Base-by-base conservation (phyloP, 2,888 invertebrate species). In the Caenorhabditis panamensis region DNA sequence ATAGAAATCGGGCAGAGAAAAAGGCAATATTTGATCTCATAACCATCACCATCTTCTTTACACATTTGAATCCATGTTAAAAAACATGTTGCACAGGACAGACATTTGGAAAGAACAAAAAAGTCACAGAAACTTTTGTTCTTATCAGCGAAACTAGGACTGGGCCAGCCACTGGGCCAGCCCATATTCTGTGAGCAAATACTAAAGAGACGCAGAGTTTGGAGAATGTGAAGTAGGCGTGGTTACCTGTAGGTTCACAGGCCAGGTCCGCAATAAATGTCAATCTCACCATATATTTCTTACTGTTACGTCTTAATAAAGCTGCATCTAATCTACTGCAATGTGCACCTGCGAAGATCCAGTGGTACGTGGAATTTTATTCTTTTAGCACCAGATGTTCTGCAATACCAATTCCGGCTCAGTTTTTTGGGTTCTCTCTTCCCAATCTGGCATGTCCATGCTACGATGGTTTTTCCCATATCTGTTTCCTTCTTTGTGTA, bases 391-490 rank as follows among this genome's bases (percentile, higher is more conserved):
- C 47, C 47, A n/a, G 47, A 20, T 47, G n/a, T 53, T n/a, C 53
- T 24, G 24, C 41, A 41, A 11, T 6, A 13, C 41, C 41, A 41
- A 13, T 41, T 41, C 13, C 11, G 6, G 41, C 13, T 41, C 41
- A 31, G 31, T 31, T 41, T 41, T 41, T 41, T 41, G n/a, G n/a
- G 13, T 41, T 41, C 41, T 2, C 41, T 2, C 5, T 41, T 2
- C 13, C 6, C 2, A 13, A 16, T 26, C 4, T 24, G 53, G 4
- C n/a, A 18, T 58, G 11, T 64, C 36, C 2, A 47, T 41, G 54
- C 56, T 41, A 41, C 36, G 20, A 41, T 66, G 66, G 54, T 66
- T 26, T 53, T 66, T 64, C 54, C 49, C 41, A 66, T 66, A 66
- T 66, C 66, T 66, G 66, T 66, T 54, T 53, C 26, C 47, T 62